phyloP scores from a whole-genome alignment of 1,140 invertebrate genomes.

The Listronotus bonariensis region DNA sequence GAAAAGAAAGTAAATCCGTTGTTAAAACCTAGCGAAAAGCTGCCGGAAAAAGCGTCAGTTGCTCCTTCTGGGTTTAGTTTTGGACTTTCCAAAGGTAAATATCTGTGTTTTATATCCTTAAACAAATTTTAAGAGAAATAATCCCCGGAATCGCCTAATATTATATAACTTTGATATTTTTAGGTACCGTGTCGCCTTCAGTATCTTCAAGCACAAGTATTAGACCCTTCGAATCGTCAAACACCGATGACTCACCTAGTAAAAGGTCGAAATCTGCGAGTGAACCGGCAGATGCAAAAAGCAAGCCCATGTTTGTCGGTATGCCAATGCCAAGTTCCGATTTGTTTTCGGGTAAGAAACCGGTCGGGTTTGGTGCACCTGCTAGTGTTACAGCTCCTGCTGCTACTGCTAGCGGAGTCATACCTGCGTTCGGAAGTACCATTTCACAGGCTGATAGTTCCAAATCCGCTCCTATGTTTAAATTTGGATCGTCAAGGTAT shows the following conservation, averaged over 20 bases:
- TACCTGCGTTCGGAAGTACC: conserved; percentile 6
- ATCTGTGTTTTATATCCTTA: background rate
- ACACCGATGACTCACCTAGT: conserved; percentile 1
- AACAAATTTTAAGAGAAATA: background rate
- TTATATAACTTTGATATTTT: background rate
- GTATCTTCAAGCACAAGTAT: background rate
- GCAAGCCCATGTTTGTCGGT: background rate
- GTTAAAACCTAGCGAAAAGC: conserved; percentile 35
- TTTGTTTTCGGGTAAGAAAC: background rate
- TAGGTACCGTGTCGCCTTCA: background rate
- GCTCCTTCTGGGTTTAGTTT: conserved; percentile 33
- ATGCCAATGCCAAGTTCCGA: too few species aligned
- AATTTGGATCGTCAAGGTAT: conserved; percentile 10
- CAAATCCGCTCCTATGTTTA: conserved; percentile 10
- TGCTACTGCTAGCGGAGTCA: background rate
- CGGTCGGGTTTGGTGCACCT: background rate
- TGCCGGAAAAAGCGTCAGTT: conserved; percentile 24
- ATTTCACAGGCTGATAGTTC: conserved; percentile 7
- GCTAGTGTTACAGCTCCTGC: background rate
- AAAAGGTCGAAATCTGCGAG: conserved; percentile 11
- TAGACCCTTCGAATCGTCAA: background rate
- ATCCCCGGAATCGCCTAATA: too few species aligned
- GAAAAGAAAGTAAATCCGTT: conserved; percentile 24
- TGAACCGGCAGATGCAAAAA: background rate
- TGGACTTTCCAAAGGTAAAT: conserved; percentile 28